A percentile compares a stretch with the other conserved stretches of the same genome.
Evolutionary conservation across 37 sponge, comb jelly and placozoan genomes (phyloP).

Genomic region (Diacarnus erythraeanus): DNA sequence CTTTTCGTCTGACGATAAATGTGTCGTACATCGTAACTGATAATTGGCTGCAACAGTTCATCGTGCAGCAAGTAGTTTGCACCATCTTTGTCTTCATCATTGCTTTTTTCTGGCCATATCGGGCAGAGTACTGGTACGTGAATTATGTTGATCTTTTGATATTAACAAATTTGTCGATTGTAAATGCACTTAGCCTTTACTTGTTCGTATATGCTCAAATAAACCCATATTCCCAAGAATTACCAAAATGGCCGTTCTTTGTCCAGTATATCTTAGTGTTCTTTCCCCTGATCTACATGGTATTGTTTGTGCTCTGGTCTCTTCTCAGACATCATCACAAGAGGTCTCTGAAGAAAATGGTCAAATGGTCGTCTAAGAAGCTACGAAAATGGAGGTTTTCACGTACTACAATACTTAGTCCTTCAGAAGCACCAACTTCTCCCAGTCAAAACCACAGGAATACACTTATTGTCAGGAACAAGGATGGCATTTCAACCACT

Average conservation of each 20-base stretch:
- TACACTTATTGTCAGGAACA: background rate
- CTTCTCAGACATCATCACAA: background rate
- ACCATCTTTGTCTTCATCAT: constrained; percentile 7
- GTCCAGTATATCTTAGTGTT: constrained; percentile 27
- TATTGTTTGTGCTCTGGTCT: background rate
- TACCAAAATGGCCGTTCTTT: background rate
- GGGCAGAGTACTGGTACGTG: background rate
- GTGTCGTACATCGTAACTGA: background rate
- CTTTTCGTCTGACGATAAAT: constrained; percentile 24
- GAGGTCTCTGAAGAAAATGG: background rate
- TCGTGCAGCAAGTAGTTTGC: constrained; percentile 17
- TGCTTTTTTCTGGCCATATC: constrained; percentile 38
- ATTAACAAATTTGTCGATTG: constrained; percentile 25
- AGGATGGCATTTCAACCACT: background rate
- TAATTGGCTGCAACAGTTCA: background rate
- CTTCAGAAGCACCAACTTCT: background rate
- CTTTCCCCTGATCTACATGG: constrained; percentile 25
- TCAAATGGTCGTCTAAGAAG: background rate
- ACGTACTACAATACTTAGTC: background rate
- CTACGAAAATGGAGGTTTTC: background rate
- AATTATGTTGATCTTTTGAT: constrained; percentile 43
- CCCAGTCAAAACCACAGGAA: background rate
- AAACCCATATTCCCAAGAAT: background rate
- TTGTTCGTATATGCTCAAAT: background rate
- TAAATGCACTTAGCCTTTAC: constrained; percentile 44